Base-by-base conservation (phyloP, 1,140 invertebrate genomes). In the Colletes latitarsis region DNA sequence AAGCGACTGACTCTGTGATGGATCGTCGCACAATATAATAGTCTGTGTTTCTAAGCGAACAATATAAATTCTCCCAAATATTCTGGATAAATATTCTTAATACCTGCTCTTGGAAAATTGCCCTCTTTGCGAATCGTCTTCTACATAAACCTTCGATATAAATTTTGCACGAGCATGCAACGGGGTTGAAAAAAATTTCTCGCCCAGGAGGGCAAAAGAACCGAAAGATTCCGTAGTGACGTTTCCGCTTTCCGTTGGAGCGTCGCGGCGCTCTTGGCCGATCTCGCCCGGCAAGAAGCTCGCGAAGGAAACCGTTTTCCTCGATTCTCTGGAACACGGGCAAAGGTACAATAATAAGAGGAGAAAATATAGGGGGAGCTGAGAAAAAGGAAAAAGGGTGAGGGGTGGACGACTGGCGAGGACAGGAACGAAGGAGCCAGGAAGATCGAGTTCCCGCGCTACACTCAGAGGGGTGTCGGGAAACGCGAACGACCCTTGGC, bases 401-500 rank as follows among this genome's bases (percentile, higher is more conserved):
- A n/a, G n/a, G 19, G 19, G 17, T 8, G 30, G 4, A 52, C 12
- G n/a, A 53, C n/a, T 66, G 55, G 10, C 21, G 3, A 66, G 15
- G 70, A 64, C 43, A 43, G 57, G 67, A 43, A 52, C 43, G 57
- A 55, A 69, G 39, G 69, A 81, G 53, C 39, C 58, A 17, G 64
- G 53, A 70, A 77, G 80, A 64, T 43, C 21, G 77, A 67, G 73
- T 71, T 82, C 60, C n/a, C 71, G 55, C 67, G 72, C 57, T 52
- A 63, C 53, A 58, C 63, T 66, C 55, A 57, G 63, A 77, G 77
- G 76, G 75, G 75, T 77, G 84, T 82, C 72, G 76, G 73, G 80
- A 81, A 80, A 87, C 72, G 77, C 74, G 88, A 89, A 82, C 77
- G 80, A 88, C 60, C 80, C 64, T 88, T 90, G 89, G 87, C 87